Evolutionary conservation across 2,797 vertebrate species (phyloP), one percentile per base, ranked within the genome.

Genomic region (Sebastes diaconus): DNA sequence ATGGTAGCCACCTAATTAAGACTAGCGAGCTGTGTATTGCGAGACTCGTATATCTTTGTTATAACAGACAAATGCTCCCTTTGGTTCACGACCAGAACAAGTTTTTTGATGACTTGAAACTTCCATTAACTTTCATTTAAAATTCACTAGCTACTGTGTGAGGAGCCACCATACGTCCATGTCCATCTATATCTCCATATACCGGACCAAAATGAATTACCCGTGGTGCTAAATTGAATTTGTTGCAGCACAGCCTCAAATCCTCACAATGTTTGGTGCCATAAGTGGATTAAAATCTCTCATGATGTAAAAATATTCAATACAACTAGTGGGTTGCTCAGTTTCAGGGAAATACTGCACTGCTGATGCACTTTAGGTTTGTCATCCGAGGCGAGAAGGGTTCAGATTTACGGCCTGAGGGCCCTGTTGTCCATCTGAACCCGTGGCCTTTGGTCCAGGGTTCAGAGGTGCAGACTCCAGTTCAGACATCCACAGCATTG

Each of bases 101-200:
- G 84, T 83, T 85, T 92, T 88, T 87, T 93, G 88, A 93, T 83
- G 79, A 87, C 83, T 61, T 88, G 75, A 91, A 92, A 92, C 85
- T 90, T 92, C 88, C 87, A 93, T 93, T 94, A 93, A 90, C 84
- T 90, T 91, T 78, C 77, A 90, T 95, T 93, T 93, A 90, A 92
- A 92, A 93, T 83, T 83, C 72, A 82, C 84, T 80, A 14, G 29
- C 80, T 82, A 18, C 68, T 69, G 69, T 78, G 84, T 67, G 73
- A 88, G 84, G 84, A 82, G 84, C 91, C 79, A 82, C 80, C 63
- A 83, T 79, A 88, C 78, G 80, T 83, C 69, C 69, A 57, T 87
- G 85, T 87, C 86, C 81, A 86, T 93, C 89, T 85, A 79, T 81
- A 90, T 87, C 80, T 89, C 65, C 8, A 84, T 84, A 86, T 55